Conservation (phyloP, 2,888 invertebrate genomes). For the Hoplodrina blanda region DNA sequence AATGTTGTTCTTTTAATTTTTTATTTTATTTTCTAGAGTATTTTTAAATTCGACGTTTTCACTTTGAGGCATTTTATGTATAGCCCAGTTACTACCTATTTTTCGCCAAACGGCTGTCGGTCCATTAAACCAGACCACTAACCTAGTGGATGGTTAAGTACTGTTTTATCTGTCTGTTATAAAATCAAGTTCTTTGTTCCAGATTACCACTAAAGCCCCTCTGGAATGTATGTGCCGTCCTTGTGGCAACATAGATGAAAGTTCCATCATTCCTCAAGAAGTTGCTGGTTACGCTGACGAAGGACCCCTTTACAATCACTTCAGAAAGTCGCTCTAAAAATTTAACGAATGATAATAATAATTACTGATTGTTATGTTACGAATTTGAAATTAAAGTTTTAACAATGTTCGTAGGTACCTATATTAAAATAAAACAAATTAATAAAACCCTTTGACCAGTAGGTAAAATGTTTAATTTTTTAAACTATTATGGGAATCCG, state of each 20-base stretch:
- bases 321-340: constrained; percentile 92
- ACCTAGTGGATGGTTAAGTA: neutral
- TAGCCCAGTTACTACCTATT: too few relatives aligned
- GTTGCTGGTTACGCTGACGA: constrained; percentile 96
- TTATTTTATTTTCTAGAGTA: too few relatives aligned
- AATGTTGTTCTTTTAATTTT: too few relatives aligned
- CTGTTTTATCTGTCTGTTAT: neutral
- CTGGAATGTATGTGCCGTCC: constrained; percentile 98
- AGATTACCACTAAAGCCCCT: constrained; percentile 98
- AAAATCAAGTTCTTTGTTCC: constrained; percentile 57
- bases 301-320: constrained; percentile 95
- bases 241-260: constrained; percentile 97
- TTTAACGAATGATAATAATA: neutral
- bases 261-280: constrained; percentile 96
- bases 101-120: too few relatives aligned
- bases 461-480: neutral
- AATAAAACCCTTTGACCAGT: constrained; percentile 64
- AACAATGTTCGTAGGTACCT: neutral
- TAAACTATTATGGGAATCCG: too few relatives aligned
- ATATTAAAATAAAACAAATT: constrained; percentile 7
- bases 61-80: too few relatives aligned
- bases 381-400: neutral
- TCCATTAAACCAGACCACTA: neutral
- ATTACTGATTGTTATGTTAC: constrained; percentile 20
- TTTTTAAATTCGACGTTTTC: too few relatives aligned